Evolutionary conservation across 2,797 vertebrate genomes (phyloP).

Genomic region (Jordanella pulchra): DNA sequence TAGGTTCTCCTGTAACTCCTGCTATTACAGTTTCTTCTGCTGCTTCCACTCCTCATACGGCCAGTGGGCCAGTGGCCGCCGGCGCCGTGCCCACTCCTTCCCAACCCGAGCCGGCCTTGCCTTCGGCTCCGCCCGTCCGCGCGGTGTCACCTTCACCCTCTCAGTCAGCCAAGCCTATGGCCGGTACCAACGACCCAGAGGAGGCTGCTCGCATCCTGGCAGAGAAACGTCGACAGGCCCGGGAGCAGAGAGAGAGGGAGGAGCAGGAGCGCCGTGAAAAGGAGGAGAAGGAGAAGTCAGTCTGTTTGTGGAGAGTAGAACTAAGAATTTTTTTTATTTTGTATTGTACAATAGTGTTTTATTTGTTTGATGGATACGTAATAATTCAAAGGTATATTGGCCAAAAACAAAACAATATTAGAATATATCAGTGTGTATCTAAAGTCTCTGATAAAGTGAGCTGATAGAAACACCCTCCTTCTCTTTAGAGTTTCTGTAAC

Average conservation of each 20-base stretch:
- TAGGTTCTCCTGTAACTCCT: constrained; percentile 70
- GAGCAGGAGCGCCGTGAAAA: constrained; percentile 88
- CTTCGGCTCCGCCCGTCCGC: constrained; percentile 32
- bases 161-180: constrained; percentile 84
- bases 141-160: constrained; percentile 64
- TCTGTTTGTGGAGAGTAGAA: constrained; percentile 1
- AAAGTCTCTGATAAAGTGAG: too few species aligned
- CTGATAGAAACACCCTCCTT: too few species aligned
- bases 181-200: constrained; percentile 90
- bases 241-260: constrained; percentile 91
- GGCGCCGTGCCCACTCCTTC: constrained; percentile 29
- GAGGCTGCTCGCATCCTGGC: constrained; percentile 90
- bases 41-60: constrained; percentile 34
- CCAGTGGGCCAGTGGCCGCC: constrained; percentile 32
- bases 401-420: too few species aligned
- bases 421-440: too few species aligned
- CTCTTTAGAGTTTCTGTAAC: too few species aligned
- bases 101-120: constrained; percentile 44
- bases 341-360: neutral
- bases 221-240: constrained; percentile 89
- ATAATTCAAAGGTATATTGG: neutral
- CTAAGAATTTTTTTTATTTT: neutral
- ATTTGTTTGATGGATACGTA: neutral
- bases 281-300: constrained; percentile 89
- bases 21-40: constrained; percentile 50